Percentiles rank a stretch among this genome's conserved stretches.
phyloP scores from a whole-genome alignment of 1,140 invertebrate genomes.

The Macrocentrus cingulum region DNA sequence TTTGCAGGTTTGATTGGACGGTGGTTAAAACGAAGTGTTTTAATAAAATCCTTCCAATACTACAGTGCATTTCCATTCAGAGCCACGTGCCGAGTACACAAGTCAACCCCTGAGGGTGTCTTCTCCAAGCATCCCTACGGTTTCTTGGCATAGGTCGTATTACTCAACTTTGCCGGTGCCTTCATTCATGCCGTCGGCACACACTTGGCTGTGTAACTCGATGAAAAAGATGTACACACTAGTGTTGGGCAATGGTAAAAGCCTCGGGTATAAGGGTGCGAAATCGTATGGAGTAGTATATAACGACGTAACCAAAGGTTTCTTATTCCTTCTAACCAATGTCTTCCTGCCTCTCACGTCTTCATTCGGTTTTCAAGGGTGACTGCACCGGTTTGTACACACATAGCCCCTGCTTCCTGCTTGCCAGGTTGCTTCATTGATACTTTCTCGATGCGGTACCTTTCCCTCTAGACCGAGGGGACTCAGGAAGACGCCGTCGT shows the following conservation, averaged over 20 bases:
- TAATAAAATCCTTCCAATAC: slow-evolving; percentile 4
- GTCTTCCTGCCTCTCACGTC: slow-evolving; percentile 6
- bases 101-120: slow-evolving; percentile 23
- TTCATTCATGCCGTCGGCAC: slow-evolving; percentile 41
- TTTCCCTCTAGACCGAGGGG: slow-evolving; percentile 10
- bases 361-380: slow-evolving; percentile 24
- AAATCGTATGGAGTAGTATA: background rate
- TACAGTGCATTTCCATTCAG: slow-evolving; percentile 44
- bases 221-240: background rate
- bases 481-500: slow-evolving; percentile 10
- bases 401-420: slow-evolving; percentile 22
- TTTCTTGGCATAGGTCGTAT: slow-evolving; percentile 47
- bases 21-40: slow-evolving; percentile 2
- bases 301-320: background rate
- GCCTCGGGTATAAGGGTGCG: background rate
- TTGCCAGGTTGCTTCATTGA: slow-evolving; percentile 21
- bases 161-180: slow-evolving; percentile 36
- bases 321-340: slow-evolving; percentile 15
- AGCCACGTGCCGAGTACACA: slow-evolving; percentile 24
- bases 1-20: background rate
- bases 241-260: background rate
- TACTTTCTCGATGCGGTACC: slow-evolving; percentile 15
- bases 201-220: background rate
- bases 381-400: slow-evolving; percentile 13
- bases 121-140: slow-evolving; percentile 37